Conservation (phyloP, 2,888 invertebrate species). For the Penaeus monodon region DNA sequence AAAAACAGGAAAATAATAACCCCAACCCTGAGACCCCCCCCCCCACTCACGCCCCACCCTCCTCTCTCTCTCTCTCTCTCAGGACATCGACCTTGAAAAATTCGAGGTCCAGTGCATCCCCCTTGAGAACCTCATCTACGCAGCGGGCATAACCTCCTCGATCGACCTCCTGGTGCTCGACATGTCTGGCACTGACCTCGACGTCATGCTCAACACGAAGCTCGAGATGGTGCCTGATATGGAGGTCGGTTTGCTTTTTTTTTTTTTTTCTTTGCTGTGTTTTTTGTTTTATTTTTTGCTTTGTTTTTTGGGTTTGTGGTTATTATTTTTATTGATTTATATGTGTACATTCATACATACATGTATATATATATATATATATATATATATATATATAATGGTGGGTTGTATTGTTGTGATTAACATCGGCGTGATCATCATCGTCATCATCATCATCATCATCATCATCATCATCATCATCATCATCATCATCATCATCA, state of each 20-base stretch:
- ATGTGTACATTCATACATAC: too few relatives aligned
- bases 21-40: too few relatives aligned
- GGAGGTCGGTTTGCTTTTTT: conserved; percentile 32
- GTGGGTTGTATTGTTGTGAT: too few relatives aligned
- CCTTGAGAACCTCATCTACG: conserved; percentile 60
- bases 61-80: background rate
- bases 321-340: background rate
- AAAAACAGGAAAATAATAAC: too few relatives aligned
- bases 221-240: conserved; percentile 57
- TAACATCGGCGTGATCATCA: background rate
- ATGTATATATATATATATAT: too few relatives aligned
- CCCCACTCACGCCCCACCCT: too few relatives aligned
- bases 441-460: too few relatives aligned
- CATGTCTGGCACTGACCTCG: conserved; percentile 63
- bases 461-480: too few relatives aligned
- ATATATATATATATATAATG: too few relatives aligned
- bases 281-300: background rate
- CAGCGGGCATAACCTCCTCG: conserved; percentile 45
- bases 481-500: too few relatives aligned
- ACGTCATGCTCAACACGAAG: conserved; percentile 57
- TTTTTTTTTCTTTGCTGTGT: background rate
- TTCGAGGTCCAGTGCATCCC: conserved; percentile 57
- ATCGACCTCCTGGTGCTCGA: conserved; percentile 62
- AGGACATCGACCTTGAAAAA: background rate
- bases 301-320: background rate